Evolutionary conservation across 23 tunicate species (phyloP).

Genomic region (Trididemnum nubilum): DNA sequence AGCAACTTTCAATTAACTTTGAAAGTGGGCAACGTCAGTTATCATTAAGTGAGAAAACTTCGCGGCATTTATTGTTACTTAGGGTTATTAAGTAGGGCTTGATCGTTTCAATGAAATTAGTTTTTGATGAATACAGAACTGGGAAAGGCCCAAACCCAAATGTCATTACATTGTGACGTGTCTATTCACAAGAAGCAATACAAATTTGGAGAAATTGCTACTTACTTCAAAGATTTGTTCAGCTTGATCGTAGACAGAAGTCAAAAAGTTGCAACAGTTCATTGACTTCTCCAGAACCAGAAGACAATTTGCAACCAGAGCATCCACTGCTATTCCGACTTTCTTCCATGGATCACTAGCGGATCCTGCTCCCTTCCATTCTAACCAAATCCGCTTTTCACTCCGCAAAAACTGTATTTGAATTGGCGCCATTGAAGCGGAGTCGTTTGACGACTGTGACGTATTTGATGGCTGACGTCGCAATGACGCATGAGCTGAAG

Average conservation of each 20-base stretch:
- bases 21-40: too few species aligned
- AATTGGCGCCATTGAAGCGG: background rate
- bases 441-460: slow-evolving; percentile 57
- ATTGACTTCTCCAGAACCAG: slow-evolving; percentile 39
- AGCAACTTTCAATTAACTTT: too few species aligned
- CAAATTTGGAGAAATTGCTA: too few species aligned
- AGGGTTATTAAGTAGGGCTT: too few species aligned
- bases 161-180: too few species aligned
- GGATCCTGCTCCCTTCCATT: slow-evolving; percentile 35
- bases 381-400: slow-evolving; percentile 37
- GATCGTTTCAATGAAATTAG: too few species aligned
- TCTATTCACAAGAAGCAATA: too few species aligned
- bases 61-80: too few species aligned
- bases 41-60: too few species aligned
- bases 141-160: too few species aligned
- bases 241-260: slow-evolving; percentile 50
- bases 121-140: too few species aligned
- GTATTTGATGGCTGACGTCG: slow-evolving; percentile 40
- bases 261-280: slow-evolving; percentile 31
- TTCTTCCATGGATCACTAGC: slow-evolving; percentile 61
- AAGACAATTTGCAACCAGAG: slow-evolving; percentile 47
- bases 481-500: slow-evolving; percentile 11
- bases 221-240: background rate
- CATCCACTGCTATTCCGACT: slow-evolving; percentile 48
- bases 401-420: slow-evolving; percentile 19